These are phyloP conservation scores for Ceratothoa steindachneri DNA, from an alignment of 2,888 invertebrate genomes.

Conservation along the genomic window DNA sequence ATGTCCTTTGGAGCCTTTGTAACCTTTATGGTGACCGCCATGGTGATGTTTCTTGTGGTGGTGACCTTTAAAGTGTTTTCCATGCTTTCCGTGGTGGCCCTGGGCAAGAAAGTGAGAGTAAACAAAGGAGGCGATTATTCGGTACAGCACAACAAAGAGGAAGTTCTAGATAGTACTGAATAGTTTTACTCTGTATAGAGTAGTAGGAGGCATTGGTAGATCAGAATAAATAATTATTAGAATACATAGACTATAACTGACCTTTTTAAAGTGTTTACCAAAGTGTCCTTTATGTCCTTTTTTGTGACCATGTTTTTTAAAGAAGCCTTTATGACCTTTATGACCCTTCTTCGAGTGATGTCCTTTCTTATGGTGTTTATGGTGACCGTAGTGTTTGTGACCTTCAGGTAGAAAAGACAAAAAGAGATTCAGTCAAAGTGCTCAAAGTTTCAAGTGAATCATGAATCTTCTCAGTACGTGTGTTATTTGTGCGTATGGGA, in stretches of 20 bases:
- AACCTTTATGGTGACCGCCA: constrained; percentile 27
- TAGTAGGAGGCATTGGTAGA: no score
- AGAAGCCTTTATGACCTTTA: not conserved
- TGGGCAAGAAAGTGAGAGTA: no score
- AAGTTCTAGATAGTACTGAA: no score
- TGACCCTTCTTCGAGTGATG: constrained; percentile 17
- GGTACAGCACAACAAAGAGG: no score
- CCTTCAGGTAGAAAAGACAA: not conserved
- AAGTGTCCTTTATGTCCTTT: not conserved
- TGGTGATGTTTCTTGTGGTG: constrained; percentile 17
- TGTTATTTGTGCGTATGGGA: no score
- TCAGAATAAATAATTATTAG: no score
- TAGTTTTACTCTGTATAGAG: no score
- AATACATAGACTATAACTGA: no score
- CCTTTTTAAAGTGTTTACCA: not conserved
- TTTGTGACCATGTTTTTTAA: not conserved
- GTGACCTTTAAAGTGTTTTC: constrained; percentile 25
- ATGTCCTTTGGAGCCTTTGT: constrained; percentile 46
- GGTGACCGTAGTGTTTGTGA: not conserved
- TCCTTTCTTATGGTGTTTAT: constrained; percentile 18
- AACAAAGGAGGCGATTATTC: no score
- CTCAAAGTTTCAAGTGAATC: no score
- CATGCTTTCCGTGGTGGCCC: constrained; percentile 25
- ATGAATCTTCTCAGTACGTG: no score
- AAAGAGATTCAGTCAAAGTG: no score